phyloP scores from a whole-genome alignment of 1,140 invertebrate genomes.

The Bombus picipes region DNA sequence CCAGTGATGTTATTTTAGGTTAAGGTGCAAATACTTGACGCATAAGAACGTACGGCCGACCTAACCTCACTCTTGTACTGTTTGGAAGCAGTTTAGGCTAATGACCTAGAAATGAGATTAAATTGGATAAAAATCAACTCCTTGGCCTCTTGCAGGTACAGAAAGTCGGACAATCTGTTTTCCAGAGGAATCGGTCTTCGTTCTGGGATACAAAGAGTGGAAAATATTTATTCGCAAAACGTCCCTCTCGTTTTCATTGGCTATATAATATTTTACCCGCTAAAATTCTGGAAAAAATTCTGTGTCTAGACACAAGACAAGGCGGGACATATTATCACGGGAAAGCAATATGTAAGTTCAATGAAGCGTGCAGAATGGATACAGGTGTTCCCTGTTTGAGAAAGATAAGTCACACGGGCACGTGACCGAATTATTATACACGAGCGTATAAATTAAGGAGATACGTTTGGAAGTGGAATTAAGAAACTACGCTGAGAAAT shows the following conservation, averaged over 20 bases:
- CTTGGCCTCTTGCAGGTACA: background rate
- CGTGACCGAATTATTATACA: background rate
- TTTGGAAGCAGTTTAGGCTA: no score
- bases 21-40: no score
- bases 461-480: no score
- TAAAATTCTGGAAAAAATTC: no score
- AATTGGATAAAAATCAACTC: background rate
- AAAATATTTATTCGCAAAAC: background rate
- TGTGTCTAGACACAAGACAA: background rate
- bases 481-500: no score
- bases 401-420: background rate
- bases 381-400: background rate
- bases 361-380: background rate
- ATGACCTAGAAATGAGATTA: no score
- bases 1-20: no score
- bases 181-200: no score
- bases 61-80: no score
- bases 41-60: no score
- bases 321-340: background rate
- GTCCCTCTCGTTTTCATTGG: background rate
- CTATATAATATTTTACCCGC: background rate
- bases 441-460: constrained; percentile 6
- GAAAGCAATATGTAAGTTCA: background rate
- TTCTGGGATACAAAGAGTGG: background rate
- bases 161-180: background rate